Evolutionary conservation across 2,888 invertebrate species (phyloP), one percentile per base, ranked within the genome.

Genomic region (Didymodactylos carnosus): DNA sequence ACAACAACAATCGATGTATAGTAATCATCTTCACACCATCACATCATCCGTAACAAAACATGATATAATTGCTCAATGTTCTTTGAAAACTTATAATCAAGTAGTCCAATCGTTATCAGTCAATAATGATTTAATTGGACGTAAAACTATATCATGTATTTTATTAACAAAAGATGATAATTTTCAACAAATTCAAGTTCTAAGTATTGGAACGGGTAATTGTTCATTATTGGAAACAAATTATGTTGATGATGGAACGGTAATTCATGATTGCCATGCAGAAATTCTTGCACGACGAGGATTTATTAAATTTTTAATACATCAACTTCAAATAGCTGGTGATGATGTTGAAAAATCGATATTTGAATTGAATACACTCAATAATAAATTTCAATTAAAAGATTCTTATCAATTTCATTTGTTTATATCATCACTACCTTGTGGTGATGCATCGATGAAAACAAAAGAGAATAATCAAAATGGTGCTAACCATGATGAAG

Each of bases 391-490:
- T 76, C 46, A 77, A 43, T 76, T 95, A 79, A 88, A 88, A 80
- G 85, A 87, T 19, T 88, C 88, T 78, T 87, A 91, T 73, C 88
- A 89, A 79, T 89, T 98, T 83, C 94, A 97, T 85, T 86, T 98
- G 80, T 98, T 92, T 85, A 93, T 97, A 79, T 94, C 91, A 85
- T 94, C 95, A 39, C 92, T 95, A 62, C 97, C 97, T 6, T 98
- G 97, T 85, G 97, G 97, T 7, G 95, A 95, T 85, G 92, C 92
- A 5, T 69, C 23, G 1, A 39, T 69, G 16, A 23, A 40, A 23
- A 40, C 11, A n/a, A 19, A 8, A 14, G n/a, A 27, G 7, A 78
- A 78, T 46, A 82, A 82, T 74, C 82, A 82, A 0, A 81, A 81
- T 76, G 76, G 83, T 19, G n/a, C n/a, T n/a, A n/a, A n/a, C n/a